Percentiles rank a stretch among this genome's conserved stretches.
These are phyloP conservation scores for Procambarus clarkii DNA, from an alignment of 1,140 invertebrate genomes.

Conservation along the genomic window DNA sequence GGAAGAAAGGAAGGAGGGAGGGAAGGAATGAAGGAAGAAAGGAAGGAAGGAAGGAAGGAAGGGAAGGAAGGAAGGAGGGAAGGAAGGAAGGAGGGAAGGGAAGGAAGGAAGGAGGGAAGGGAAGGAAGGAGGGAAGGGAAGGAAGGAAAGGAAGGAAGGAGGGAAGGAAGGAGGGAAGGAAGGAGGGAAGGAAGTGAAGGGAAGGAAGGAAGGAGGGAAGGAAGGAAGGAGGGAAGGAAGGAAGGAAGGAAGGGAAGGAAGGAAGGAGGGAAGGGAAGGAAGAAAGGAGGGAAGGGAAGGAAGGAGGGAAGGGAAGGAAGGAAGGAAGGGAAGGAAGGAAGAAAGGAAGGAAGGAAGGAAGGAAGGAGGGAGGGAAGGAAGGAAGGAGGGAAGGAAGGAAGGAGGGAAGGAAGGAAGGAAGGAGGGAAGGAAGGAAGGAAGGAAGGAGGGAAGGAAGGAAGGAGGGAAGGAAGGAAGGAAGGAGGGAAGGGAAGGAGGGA, in stretches of 20 bases:
- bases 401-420: background rate
- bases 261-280: background rate
- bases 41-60: background rate
- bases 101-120: background rate
- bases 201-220: background rate
- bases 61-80: background rate
- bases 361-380: background rate
- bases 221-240: background rate
- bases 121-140: background rate
- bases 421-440: background rate
- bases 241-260: background rate
- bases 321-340: background rate
- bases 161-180: background rate
- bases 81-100: background rate
- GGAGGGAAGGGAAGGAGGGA: background rate
- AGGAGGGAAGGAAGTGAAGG: background rate
- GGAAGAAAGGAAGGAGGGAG: background rate
- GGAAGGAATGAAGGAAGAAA: background rate
- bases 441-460: background rate
- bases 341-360: background rate
- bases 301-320: background rate
- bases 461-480: background rate
- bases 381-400: background rate
- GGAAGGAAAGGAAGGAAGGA: slow-evolving; percentile 1
- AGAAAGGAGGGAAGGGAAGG: background rate